Evolutionary conservation across 2,797 vertebrate genomes (phyloP), one percentile per base, ranked within the genome.

Genomic region (Phalanger gymnotis): DNA sequence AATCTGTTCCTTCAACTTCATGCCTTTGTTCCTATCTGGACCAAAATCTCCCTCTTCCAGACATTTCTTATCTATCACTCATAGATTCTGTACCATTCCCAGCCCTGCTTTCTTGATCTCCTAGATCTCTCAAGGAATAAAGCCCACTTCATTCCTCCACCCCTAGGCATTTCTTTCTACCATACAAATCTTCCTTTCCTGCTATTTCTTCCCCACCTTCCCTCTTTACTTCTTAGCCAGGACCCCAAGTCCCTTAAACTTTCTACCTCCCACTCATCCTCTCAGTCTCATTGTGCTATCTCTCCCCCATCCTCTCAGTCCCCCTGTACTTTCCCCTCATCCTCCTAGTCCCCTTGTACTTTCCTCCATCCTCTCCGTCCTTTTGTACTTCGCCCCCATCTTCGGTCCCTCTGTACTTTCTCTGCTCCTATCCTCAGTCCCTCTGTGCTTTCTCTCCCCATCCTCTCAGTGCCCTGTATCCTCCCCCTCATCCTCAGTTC

Each of bases 391-490:
- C 28, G n/a, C 53, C 30, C 52, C 47, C 2, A 14, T 51, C 81
- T 34, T n/a, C 54, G 47, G 30, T 53, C 5, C 3, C 53, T 28
- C 53, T 30, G 22, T 47, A 14, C 61, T 54, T 61, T 61, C 58
- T 61, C 58, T 61, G 57, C 73, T 40, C 22, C 57, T 51, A 66
- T 53, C 12, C 2, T 73, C 5, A 53, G 90, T 27, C 51, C 47
- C 31, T 96, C 96, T 53, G 89, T 91, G 30, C 87, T 94, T 93
- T 61, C 73, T 93, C 7, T 27, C 47, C 11, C 22, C 55, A 94
- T 73, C 58, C 40, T 95, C 10, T 9, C 55, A 73, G 54, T 53
- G 53, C 7, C 57, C 30, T 53, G 93, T 93, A 53, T 53, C 56
- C 93, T 54, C 30, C 52, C 55, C 94, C 96, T 95, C n/a, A 90